A percentile compares a stretch with the other conserved stretches of the same genome.
Conservation (phyloP, 2,113 vertebrate genomes). For the Tricholaema leucomelas region DNA sequence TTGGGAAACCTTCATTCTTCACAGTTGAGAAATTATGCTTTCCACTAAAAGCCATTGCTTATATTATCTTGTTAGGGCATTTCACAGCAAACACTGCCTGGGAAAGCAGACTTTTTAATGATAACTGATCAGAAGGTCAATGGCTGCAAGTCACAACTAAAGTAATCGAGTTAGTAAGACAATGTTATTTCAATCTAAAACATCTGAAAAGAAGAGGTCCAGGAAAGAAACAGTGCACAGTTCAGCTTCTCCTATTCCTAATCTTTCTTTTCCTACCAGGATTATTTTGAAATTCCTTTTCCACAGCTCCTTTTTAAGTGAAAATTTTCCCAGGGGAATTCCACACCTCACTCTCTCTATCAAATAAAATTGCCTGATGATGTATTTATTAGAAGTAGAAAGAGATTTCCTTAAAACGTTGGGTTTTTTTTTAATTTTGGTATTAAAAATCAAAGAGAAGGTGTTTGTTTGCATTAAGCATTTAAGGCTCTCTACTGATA, state of each 20-base stretch:
- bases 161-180: background rate
- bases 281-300: background rate
- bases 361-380: background rate
- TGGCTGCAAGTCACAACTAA: conserved; percentile 17
- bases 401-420: background rate
- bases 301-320: background rate
- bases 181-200: conserved; percentile 10
- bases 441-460: background rate
- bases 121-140: conserved; percentile 32
- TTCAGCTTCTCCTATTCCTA: background rate
- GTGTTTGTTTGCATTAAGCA: background rate
- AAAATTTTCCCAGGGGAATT: background rate
- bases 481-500: conserved; percentile 1
- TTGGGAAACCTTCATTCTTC: conserved; percentile 36
- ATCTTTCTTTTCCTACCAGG: background rate
- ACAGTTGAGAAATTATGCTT: conserved; percentile 39
- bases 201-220: background rate
- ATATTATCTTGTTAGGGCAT: background rate
- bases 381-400: background rate
- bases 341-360: background rate
- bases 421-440: background rate
- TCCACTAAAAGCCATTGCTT: background rate
- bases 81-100: background rate
- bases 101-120: conserved; percentile 29
- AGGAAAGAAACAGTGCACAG: background rate